Conservation (phyloP, 2,797 vertebrate genomes). For the Ispidina lecontei region DNA sequence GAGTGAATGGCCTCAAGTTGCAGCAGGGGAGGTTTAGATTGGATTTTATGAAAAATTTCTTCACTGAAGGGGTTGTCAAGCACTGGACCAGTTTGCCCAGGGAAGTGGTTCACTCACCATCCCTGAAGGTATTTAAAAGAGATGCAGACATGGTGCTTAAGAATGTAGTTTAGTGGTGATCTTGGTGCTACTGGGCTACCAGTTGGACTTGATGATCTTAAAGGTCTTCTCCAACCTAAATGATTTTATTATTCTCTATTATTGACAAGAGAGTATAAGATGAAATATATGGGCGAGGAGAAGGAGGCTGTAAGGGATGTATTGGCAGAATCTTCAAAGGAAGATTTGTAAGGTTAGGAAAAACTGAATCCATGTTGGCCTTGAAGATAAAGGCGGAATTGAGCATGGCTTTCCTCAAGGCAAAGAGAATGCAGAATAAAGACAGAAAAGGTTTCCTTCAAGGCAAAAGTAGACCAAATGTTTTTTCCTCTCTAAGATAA, state of each 20-base stretch:
- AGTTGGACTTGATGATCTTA: background rate
- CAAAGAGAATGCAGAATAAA: background rate
- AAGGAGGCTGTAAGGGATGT: background rate
- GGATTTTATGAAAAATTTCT: background rate
- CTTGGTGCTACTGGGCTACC: fast-evolving
- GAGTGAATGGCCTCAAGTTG: background rate
- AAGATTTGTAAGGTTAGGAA: background rate
- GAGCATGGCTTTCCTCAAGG: background rate
- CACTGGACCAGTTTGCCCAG: background rate
- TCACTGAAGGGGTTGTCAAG: background rate
- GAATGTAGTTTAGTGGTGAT: background rate
- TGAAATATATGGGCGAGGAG: background rate
- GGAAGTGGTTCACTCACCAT: background rate
- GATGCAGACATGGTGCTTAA: fast-evolving
- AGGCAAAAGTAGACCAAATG: background rate
- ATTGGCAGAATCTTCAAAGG: background rate
- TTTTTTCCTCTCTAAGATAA: background rate
- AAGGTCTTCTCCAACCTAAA: background rate
- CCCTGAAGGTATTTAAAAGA: background rate
- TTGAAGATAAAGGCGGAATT: background rate
- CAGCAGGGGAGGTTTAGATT: background rate
- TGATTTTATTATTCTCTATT: fast-evolving
- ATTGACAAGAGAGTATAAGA: background rate
- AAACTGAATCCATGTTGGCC: background rate
- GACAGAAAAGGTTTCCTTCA: background rate